These are phyloP conservation scores for Bos indicus DNA, from an alignment of 2,113 vertebrate genomes.

Conservation along the genomic window DNA sequence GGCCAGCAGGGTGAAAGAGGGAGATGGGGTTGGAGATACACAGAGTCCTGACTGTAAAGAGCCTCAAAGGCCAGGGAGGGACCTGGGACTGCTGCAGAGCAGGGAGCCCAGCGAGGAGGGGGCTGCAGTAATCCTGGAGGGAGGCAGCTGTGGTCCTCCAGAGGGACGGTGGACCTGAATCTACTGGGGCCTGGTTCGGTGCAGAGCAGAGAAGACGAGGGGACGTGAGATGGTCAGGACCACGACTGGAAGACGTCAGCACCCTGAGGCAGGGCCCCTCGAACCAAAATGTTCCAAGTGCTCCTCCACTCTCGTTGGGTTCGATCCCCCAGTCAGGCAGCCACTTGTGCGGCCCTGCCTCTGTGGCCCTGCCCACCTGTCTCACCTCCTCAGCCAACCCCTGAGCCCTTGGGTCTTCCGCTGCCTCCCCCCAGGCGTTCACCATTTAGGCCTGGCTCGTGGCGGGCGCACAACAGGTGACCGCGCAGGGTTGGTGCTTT, in stretches of 20 bases:
- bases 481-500: background rate
- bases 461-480: background rate
- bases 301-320: background rate
- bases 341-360: background rate
- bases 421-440: background rate
- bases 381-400: background rate
- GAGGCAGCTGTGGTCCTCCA: background rate
- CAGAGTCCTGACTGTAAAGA: fast-evolving
- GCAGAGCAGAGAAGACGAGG: background rate
- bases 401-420: background rate
- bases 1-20: background rate
- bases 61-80: background rate
- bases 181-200: background rate
- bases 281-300: background rate
- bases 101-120: background rate
- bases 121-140: background rate
- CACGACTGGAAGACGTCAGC: background rate
- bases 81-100: background rate
- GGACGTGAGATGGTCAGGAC: background rate
- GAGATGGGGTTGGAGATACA: background rate
- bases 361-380: background rate
- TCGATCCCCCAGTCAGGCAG: background rate
- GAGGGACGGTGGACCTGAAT: background rate
- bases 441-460: background rate
- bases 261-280: too few relatives aligned